Evolutionary conservation across 2,113 vertebrate species (phyloP).

Genomic region (Phocoena sinus): DNA sequence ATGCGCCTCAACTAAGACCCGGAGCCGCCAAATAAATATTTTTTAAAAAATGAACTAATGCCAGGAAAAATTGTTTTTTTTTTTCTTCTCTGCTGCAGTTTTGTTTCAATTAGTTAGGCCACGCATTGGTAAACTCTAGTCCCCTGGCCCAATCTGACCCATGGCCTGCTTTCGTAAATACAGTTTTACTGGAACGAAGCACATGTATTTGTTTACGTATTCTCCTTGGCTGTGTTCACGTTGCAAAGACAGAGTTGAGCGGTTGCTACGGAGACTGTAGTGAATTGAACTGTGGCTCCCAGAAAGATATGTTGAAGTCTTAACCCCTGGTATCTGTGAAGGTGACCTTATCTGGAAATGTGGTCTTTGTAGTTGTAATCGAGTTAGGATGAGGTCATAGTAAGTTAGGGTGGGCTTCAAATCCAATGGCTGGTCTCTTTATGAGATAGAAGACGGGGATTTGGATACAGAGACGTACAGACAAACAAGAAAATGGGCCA

Average conservation of each 20-base stretch:
- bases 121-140: neutral
- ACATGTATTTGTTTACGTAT: neutral
- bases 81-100: neutral
- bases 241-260: neutral
- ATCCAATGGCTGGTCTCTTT: neutral
- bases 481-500: neutral
- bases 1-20: too few relatives aligned
- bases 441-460: neutral
- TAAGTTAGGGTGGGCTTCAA: neutral
- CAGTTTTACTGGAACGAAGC: neutral
- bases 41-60: neutral
- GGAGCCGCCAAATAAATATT: too few relatives aligned
- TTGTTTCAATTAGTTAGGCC: neutral
- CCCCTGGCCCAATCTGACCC: neutral
- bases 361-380: neutral
- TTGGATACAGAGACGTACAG: neutral
- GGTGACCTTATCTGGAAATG: neutral
- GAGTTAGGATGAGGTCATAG: neutral
- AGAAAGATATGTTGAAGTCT: neutral
- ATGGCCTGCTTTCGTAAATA: neutral
- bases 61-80: neutral
- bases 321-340: neutral
- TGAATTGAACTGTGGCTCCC: neutral
- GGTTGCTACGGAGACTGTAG: neutral
- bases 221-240: neutral